phyloP scores from a whole-genome alignment of 2,113 vertebrate species.

The Hemichromis elongatus region DNA sequence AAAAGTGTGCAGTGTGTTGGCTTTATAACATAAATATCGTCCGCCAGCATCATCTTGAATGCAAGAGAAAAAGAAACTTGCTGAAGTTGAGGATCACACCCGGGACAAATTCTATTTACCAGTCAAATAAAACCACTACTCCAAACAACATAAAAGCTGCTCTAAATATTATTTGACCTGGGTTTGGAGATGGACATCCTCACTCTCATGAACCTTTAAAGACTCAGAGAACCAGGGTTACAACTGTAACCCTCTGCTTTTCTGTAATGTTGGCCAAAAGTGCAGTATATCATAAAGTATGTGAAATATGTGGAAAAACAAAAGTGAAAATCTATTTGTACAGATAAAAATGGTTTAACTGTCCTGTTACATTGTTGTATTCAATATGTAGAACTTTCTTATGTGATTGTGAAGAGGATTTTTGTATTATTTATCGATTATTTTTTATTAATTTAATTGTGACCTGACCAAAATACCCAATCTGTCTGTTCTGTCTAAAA shows the following conservation, averaged over 20 bases:
- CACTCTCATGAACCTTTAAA: conserved; percentile 17
- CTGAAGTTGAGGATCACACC: not conserved
- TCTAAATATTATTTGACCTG: not conserved
- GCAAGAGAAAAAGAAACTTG: not conserved
- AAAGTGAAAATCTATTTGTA: conserved; percentile 55
- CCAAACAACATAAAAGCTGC: not conserved
- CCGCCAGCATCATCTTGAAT: conserved; percentile 23
- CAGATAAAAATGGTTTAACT: conserved; percentile 50
- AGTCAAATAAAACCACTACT: not conserved
- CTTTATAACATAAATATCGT: conserved; percentile 44
- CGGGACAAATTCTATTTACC: conserved; percentile 3
- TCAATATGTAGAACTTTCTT: conserved; percentile 65
- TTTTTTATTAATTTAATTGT: conserved; percentile 57
- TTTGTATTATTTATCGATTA: conserved; percentile 62
- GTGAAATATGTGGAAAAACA: conserved; percentile 42
- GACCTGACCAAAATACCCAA: conserved; percentile 53
- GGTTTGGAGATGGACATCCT: not conserved
- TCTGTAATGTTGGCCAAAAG: conserved; percentile 37
- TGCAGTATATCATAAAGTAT: conserved; percentile 57
- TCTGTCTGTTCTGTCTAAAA: conserved; percentile 61
- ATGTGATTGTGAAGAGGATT: conserved; percentile 60
- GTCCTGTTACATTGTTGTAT: conserved; percentile 68
- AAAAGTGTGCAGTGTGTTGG: conserved; percentile 46
- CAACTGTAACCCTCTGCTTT: not conserved
- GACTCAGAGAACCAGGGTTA: conserved; percentile 33